Conservation (phyloP, 2,888 invertebrate genomes). For the Machimus atricapillus region DNA sequence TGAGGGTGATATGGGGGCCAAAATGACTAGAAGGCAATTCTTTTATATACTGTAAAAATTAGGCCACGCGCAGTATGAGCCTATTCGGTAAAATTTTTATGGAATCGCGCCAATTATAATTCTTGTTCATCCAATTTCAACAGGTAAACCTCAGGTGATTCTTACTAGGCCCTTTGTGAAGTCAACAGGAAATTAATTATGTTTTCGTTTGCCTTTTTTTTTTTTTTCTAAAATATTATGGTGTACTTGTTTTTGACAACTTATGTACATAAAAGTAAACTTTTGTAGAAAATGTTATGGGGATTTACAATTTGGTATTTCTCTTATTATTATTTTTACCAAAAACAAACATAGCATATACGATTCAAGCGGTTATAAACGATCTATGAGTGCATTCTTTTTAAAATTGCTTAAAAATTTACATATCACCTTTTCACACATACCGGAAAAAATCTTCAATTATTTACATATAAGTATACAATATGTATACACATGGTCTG, state of each 20-base stretch:
- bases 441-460: no score
- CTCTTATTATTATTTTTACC: no score
- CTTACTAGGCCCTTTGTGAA: background rate
- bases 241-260: background rate
- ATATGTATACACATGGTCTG: no score
- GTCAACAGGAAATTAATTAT: background rate
- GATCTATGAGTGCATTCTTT: no score
- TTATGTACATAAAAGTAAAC: background rate
- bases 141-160: background rate
- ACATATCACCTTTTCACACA: no score
- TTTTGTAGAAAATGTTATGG: background rate
- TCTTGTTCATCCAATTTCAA: background rate
- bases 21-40: background rate
- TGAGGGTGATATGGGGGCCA: background rate
- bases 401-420: no score
- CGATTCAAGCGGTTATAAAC: no score
- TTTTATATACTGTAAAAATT: background rate
- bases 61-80: background rate
- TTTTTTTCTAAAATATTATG: background rate
- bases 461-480: no score
- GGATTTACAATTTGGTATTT: no score
- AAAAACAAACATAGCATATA: no score
- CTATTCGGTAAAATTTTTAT: background rate
- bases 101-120: background rate
- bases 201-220: background rate